Conservation (phyloP, 1,140 invertebrate genomes). For the Formica exsecta region DNA sequence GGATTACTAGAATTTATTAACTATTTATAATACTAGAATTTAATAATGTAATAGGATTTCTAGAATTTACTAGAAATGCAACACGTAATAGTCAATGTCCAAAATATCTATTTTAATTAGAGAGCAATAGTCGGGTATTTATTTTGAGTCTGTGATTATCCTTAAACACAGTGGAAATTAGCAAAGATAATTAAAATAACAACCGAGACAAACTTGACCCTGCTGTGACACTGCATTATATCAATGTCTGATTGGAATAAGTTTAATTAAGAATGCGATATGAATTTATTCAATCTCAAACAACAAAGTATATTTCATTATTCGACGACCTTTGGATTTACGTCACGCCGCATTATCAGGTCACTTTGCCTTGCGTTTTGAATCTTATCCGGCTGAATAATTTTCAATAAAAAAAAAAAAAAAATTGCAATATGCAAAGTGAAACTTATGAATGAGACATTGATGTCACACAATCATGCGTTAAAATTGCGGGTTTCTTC, state of each 20-base stretch:
- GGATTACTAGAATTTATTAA: background rate
- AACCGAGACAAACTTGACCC: background rate
- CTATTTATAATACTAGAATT: background rate
- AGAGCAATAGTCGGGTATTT: background rate
- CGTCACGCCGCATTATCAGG: background rate
- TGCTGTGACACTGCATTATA: background rate
- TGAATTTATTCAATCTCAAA: slow-evolving; percentile 6
- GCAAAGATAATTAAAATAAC: slow-evolving; percentile 1
- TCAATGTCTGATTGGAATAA: slow-evolving; percentile 13
- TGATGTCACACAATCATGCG: too few relatives aligned
- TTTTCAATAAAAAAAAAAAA: background rate
- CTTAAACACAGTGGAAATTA: background rate
- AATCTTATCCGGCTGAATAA: background rate
- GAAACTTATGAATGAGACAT: slow-evolving; percentile 16
- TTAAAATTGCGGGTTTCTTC: too few relatives aligned
- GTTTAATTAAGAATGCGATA: slow-evolving; percentile 7
- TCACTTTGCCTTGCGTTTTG: background rate
- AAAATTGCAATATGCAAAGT: background rate
- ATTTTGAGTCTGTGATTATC: background rate
- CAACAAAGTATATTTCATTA: background rate
- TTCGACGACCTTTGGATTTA: background rate
- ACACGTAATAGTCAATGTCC: background rate
- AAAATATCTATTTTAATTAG: slow-evolving; percentile 8
- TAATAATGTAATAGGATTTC: background rate
- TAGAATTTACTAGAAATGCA: background rate